Conservation (phyloP, 2,888 invertebrate species). For the Cataglyphis cursor region DNA sequence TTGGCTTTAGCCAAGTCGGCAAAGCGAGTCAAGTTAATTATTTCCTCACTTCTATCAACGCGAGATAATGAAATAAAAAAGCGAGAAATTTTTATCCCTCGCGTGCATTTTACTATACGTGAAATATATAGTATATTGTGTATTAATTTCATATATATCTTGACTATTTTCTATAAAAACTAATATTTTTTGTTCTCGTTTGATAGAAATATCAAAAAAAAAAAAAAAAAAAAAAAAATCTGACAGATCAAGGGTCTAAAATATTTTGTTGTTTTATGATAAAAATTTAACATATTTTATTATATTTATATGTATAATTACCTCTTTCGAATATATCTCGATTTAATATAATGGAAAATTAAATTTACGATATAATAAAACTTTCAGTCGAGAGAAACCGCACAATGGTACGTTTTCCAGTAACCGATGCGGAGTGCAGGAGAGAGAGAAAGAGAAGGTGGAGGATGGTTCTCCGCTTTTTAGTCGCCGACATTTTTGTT, state of each 20-base stretch:
- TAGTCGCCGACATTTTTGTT: conserved; percentile 38
- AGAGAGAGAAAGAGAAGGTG: background rate
- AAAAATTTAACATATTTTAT: no score
- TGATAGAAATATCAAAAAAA: background rate
- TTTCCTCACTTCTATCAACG: background rate
- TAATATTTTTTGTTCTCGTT: background rate
- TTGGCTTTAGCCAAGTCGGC: background rate
- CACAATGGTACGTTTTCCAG: background rate
- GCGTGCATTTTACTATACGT: background rate
- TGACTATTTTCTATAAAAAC: background rate
- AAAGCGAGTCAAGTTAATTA: conserved; percentile 1
- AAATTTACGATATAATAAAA: conserved; percentile 11
- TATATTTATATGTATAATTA: background rate
- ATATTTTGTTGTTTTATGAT: no score
- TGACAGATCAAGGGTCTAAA: no score
- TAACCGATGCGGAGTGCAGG: background rate
- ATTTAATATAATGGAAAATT: background rate
- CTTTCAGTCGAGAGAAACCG: background rate
- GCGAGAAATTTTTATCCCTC: background rate
- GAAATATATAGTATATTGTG: background rate
- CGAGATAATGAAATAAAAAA: background rate
- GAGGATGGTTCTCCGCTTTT: background rate
- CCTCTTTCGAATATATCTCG: background rate
- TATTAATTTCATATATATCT: background rate
- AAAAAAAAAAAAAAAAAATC: background rate